A percentile compares a stretch with the other conserved stretches of the same genome.
phyloP scores from a whole-genome alignment of 2,797 vertebrate genomes.

The Spizella passerina region DNA sequence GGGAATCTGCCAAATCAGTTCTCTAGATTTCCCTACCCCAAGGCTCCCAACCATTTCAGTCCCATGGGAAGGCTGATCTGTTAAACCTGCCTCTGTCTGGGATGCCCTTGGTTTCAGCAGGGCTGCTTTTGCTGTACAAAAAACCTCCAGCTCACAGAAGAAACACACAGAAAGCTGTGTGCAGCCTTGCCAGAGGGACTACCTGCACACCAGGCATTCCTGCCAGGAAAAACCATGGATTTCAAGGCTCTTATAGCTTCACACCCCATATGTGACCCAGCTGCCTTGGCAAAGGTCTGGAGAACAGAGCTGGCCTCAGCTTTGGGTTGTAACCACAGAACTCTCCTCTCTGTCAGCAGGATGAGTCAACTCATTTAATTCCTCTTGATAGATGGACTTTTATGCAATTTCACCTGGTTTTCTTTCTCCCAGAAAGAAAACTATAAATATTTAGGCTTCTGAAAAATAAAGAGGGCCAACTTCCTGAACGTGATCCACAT shows the following conservation, averaged over 20 bases:
- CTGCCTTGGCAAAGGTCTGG: constrained; percentile 11
- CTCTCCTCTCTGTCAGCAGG: neutral
- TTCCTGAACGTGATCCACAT: constrained; percentile 1
- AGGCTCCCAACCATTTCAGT: neutral
- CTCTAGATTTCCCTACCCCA: neutral
- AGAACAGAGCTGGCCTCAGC: neutral
- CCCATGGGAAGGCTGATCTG: neutral
- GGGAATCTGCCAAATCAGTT: neutral
- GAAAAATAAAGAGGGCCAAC: constrained; percentile 42
- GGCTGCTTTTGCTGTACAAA: neutral
- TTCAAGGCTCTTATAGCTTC: neutral
- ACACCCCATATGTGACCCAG: neutral
- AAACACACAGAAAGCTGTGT: neutral
- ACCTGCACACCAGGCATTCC: neutral
- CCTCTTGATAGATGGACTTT: constrained; percentile 31
- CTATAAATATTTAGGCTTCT: constrained; percentile 46
- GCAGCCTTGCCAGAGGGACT: neutral
- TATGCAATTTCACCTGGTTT: constrained; percentile 34
- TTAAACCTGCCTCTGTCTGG: neutral
- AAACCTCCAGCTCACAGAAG: neutral
- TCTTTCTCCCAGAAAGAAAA: constrained; percentile 54
- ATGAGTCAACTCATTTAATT: constrained; percentile 36
- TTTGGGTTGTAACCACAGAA: neutral
- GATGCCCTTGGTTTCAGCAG: neutral
- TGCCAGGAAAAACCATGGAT: neutral